These are phyloP conservation scores for Salvelinus sp. DNA, from an alignment of 2,113 vertebrate genomes.

Conservation along the genomic window DNA sequence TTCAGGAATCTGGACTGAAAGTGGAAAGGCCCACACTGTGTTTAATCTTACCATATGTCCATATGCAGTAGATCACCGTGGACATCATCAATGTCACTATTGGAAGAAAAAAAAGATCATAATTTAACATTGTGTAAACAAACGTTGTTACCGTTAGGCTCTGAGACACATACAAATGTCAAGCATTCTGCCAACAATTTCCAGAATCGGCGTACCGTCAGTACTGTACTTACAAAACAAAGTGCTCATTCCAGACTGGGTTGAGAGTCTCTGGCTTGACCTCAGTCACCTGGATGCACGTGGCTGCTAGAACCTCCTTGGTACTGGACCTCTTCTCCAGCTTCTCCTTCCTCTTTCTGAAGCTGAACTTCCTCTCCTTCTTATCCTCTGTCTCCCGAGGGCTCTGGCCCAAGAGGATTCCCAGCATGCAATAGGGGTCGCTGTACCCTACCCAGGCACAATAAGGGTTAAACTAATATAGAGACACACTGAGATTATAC, in stretches of 20 bases:
- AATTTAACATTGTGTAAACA: background rate
- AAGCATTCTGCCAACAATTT: too few species aligned
- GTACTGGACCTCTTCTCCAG: conserved; percentile 80
- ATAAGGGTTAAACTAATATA: conserved; percentile 14
- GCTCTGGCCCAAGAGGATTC: conserved; percentile 82
- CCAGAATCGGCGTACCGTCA: background rate
- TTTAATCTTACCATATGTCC: conserved; percentile 83
- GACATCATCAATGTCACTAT: conserved; percentile 86
- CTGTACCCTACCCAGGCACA: conserved; percentile 79
- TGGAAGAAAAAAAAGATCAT: conserved; percentile 5
- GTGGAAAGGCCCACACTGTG: background rate
- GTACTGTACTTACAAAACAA: conserved; percentile 83
- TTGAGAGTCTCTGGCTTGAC: conserved; percentile 88
- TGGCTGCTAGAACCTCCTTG: conserved; percentile 78
- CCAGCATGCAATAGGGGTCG: conserved; percentile 92
- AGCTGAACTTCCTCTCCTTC: conserved; percentile 85
- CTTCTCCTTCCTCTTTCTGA: conserved; percentile 82
- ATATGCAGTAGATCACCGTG: conserved; percentile 82
- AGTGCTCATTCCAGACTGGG: conserved; percentile 87
- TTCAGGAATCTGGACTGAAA: background rate
- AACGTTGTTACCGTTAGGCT: background rate
- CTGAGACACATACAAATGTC: background rate
- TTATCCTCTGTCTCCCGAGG: conserved; percentile 73
- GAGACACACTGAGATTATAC: background rate
- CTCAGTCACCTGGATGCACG: conserved; percentile 85